Conservation (phyloP, 2,797 vertebrate genomes). For the Tarsius wallacei region DNA sequence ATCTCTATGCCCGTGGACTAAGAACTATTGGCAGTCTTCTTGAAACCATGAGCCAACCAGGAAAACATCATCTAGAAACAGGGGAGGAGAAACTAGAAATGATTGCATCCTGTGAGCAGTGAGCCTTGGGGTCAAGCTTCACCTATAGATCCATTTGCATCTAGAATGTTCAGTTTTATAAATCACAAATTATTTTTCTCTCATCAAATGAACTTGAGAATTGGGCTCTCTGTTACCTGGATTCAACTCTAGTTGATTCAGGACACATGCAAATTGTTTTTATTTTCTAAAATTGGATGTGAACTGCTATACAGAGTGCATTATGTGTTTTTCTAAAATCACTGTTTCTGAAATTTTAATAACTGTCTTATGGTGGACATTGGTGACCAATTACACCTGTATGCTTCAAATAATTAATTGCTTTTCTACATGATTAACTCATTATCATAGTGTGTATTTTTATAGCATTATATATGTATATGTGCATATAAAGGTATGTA, state of each 20-base stretch:
- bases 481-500: too few species aligned
- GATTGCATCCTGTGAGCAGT: neutral
- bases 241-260: neutral
- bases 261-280: neutral
- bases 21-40: neutral
- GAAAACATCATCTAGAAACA: neutral
- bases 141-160: neutral
- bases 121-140: neutral
- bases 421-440: neutral
- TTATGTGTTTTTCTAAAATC: neutral
- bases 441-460: neutral
- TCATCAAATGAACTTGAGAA: neutral
- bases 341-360: neutral
- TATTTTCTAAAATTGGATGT: constrained; percentile 31
- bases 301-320: neutral
- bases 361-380: neutral
- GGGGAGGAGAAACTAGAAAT: neutral
- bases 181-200: neutral
- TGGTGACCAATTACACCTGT: neutral
- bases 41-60: neutral
- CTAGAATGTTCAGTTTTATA: neutral
- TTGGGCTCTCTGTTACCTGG: neutral
- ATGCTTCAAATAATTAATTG: neutral
- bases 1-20: neutral
- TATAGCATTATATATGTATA: neutral